Percentiles rank a stretch among this genome's conserved stretches.
These are phyloP conservation scores for Leiothrix lutea DNA, from an alignment of 2,113 vertebrate genomes.

Conservation along the genomic window DNA sequence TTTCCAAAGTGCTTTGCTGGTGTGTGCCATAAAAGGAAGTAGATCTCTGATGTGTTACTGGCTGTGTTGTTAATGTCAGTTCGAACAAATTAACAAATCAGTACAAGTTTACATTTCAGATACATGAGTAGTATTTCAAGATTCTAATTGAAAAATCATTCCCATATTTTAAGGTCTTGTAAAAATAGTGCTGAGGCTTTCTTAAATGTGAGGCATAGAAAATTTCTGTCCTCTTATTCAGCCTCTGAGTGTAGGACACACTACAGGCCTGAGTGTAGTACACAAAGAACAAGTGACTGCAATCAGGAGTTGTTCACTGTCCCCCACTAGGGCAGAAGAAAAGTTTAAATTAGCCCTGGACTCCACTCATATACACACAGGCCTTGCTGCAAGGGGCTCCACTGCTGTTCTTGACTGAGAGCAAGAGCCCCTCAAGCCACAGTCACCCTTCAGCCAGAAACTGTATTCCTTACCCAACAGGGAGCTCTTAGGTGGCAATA, in stretches of 20 bases:
- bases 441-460: not conserved
- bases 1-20: not conserved
- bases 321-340: not conserved
- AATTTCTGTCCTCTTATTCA: not conserved
- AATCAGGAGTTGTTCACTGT: not conserved
- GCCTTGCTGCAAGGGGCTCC: not conserved
- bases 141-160: not conserved
- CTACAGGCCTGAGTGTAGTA: not conserved
- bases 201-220: not conserved
- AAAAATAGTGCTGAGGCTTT: not conserved
- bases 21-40: not conserved
- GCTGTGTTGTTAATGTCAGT: not conserved
- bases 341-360: not conserved
- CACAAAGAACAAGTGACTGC: not conserved
- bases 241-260: not conserved
- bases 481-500: not conserved
- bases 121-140: not conserved
- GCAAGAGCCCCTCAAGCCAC: not conserved
- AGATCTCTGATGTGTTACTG: not conserved
- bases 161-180: not conserved
- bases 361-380: not conserved
- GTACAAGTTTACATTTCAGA: not conserved
- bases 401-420: not conserved
- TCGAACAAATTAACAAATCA: not conserved
- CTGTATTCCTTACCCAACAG: not conserved